A percentile compares a stretch with the other conserved stretches of the same genome.
These are phyloP conservation scores for Macaca fascicularis DNA, from an alignment of 2,113 vertebrate species.

Conservation along the genomic window DNA sequence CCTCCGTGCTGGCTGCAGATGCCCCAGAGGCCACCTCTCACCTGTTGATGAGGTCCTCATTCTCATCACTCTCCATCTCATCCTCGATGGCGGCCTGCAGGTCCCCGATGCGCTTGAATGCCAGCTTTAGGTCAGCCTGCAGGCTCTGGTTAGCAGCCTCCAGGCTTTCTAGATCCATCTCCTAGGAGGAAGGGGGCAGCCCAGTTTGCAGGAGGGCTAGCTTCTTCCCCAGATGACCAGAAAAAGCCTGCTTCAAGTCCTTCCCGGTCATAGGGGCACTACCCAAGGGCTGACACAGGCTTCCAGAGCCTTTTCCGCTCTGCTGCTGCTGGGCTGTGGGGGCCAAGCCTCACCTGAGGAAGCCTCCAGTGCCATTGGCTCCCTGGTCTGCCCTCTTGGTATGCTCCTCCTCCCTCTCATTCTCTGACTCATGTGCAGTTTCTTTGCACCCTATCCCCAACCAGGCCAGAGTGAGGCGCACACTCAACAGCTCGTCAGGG, in stretches of 20 bases:
- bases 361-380: not conserved
- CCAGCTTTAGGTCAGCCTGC: conserved; percentile 96
- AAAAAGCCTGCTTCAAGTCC: not conserved
- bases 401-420: not conserved
- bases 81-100: conserved; percentile 98
- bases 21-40: conserved; percentile 70
- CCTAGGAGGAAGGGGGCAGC: conserved; percentile 80
- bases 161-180: conserved; percentile 98
- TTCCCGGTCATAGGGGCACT: not conserved
- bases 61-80: conserved; percentile 99
- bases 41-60: conserved; percentile 99
- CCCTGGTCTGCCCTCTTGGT: not conserved
- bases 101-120: conserved; percentile 99
- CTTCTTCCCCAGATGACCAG: not conserved
- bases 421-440: not conserved
- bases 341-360: not conserved
- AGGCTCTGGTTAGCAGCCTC: conserved; percentile 99
- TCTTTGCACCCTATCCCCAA: not conserved
- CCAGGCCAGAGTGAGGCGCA: not conserved
- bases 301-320: not conserved
- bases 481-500: not conserved
- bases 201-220: accelerated
- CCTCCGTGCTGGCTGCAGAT: not conserved
- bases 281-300: not conserved
- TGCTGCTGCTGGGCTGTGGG: not conserved